Percentiles rank a stretch among this genome's conserved stretches.
Evolutionary conservation across 2,888 invertebrate species (phyloP).

Genomic region (Latrodectus hesperus): DNA sequence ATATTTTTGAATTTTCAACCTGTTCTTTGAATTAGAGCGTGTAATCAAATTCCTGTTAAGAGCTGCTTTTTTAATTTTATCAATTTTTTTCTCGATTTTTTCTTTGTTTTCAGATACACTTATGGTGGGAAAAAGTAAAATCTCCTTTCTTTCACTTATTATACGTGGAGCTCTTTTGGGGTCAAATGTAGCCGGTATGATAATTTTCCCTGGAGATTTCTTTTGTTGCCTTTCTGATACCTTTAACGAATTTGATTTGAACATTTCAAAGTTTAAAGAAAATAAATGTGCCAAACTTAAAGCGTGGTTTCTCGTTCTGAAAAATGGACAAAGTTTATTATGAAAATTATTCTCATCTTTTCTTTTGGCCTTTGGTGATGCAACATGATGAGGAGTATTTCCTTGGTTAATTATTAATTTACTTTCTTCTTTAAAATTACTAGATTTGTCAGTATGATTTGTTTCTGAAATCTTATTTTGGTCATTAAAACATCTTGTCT

Average conservation of each 20-base stretch:
- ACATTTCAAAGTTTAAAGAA: slow-evolving; percentile 44
- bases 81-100: slow-evolving; percentile 61
- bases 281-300: slow-evolving; percentile 40
- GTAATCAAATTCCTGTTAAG: slow-evolving; percentile 40
- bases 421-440: neutral
- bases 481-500: neutral
- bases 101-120: slow-evolving; percentile 64
- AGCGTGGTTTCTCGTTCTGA: slow-evolving; percentile 34
- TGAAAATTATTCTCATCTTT: slow-evolving; percentile 14
- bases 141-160: slow-evolving; percentile 15
- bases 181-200: slow-evolving; percentile 55
- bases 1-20: slow-evolving; percentile 53
- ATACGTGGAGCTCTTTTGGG: slow-evolving; percentile 1
- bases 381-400: neutral
- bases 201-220: slow-evolving; percentile 56
- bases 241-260: slow-evolving; percentile 7
- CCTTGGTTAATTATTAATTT: neutral
- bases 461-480: neutral
- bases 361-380: slow-evolving; percentile 21
- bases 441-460: neutral
- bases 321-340: slow-evolving; percentile 24
- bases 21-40: slow-evolving; percentile 40
- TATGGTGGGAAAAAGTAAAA: slow-evolving; percentile 43
- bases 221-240: slow-evolving; percentile 9
- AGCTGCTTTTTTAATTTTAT: slow-evolving; percentile 59